Evolutionary conservation across 2,888 invertebrate species (phyloP).

Genomic region (Tiliacea aurago): DNA sequence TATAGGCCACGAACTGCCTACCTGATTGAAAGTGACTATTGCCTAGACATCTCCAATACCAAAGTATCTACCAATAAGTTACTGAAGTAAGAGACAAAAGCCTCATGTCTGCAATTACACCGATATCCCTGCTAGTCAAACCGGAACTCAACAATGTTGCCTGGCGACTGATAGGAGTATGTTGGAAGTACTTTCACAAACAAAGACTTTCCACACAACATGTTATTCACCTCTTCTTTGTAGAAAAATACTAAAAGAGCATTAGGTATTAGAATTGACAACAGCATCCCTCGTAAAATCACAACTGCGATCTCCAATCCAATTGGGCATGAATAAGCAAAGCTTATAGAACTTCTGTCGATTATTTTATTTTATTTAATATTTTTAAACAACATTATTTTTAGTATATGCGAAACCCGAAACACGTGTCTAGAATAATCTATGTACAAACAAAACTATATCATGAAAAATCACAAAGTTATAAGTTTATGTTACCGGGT

Average conservation of each 20-base stretch:
- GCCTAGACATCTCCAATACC: too few relatives aligned
- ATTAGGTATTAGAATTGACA: not conserved
- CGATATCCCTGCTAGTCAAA: not conserved
- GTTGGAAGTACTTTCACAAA: constrained; percentile 10
- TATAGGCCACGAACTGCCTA: not conserved
- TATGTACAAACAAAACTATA: too few relatives aligned
- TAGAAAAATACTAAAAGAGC: not conserved
- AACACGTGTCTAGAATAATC: too few relatives aligned
- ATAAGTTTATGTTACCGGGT: too few relatives aligned
- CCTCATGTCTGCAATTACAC: not conserved
- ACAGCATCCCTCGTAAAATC: not conserved
- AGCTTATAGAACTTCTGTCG: not conserved
- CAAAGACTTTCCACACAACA: constrained; percentile 15
- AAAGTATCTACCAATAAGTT: not conserved
- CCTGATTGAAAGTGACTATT: not conserved
- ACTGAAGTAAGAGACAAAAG: not conserved
- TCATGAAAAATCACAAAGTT: too few relatives aligned
- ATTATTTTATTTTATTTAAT: not conserved
- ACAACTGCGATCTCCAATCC: too few relatives aligned
- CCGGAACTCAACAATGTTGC: constrained; percentile 8
- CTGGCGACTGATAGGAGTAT: not conserved
- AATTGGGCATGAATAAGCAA: too few relatives aligned
- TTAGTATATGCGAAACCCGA: too few relatives aligned
- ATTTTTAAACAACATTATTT: too few relatives aligned
- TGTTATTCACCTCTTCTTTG: not conserved